These are phyloP conservation scores for Erannis defoliaria DNA, from an alignment of 2,888 invertebrate species.

Conservation along the genomic window DNA sequence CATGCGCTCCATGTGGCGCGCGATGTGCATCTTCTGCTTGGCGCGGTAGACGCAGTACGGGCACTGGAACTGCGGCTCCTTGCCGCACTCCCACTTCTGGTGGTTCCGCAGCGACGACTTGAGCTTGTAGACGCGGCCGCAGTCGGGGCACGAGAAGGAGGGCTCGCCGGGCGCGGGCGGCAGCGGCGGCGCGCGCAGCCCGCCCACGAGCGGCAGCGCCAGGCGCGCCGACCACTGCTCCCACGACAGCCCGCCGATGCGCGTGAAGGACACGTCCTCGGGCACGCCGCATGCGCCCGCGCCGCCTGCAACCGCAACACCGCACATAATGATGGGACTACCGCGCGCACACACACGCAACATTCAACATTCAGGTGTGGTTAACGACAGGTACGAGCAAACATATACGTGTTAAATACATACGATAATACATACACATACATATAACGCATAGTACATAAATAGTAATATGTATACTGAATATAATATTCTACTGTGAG, in stretches of 20 bases:
- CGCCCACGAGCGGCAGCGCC: conserved; percentile 89
- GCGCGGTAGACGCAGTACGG: conserved; percentile 94
- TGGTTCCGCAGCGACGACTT: conserved; percentile 94
- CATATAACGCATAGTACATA: conserved; percentile 53
- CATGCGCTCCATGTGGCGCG: conserved; percentile 93
- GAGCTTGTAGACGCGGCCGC: conserved; percentile 94
- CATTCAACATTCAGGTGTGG: conserved; percentile 74
- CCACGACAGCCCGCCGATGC: conserved; percentile 90
- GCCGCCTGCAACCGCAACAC: conserved; percentile 67
- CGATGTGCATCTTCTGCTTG: conserved; percentile 94
- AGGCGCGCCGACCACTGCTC: conserved; percentile 92
- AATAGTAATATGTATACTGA: conserved; percentile 60
- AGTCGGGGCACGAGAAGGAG: conserved; percentile 92
- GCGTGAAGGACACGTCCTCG: conserved; percentile 90
- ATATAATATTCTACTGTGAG: conserved; percentile 78
- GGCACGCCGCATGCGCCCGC: no score
- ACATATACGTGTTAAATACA: conserved; percentile 67
- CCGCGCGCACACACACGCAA: conserved; percentile 51
- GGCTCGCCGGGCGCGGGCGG: conserved; percentile 76
- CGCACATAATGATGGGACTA: conserved; percentile 43
- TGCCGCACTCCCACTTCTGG: conserved; percentile 95
- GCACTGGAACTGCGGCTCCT: conserved; percentile 94
- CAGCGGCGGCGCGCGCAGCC: conserved; percentile 56
- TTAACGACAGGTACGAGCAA: conserved; percentile 78
- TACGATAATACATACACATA: conserved; percentile 49